Percentiles rank a stretch among this genome's conserved stretches.
phyloP scores from a whole-genome alignment of 2,797 vertebrate species.

The Prunella strophiata region DNA sequence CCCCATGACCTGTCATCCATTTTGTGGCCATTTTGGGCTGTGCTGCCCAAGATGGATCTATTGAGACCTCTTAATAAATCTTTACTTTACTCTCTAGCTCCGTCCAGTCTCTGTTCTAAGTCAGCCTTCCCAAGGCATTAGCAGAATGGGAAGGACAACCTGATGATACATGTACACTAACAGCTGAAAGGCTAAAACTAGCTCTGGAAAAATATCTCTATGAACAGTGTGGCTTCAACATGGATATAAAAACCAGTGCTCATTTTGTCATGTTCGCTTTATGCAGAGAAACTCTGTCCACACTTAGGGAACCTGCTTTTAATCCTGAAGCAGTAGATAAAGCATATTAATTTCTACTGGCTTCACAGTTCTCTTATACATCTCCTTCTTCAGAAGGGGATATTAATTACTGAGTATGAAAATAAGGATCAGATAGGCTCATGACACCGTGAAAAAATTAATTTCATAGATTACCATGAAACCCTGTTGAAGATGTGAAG shows the following conservation, averaged over 20 bases:
- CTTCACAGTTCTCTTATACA: neutral
- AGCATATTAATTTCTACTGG: neutral
- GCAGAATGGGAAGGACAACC: neutral
- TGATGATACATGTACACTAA: neutral
- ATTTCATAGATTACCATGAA: neutral
- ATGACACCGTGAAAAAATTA: neutral
- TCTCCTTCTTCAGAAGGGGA: neutral
- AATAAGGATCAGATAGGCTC: neutral
- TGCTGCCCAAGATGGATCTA: neutral
- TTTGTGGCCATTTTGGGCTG: neutral
- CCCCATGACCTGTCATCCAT: neutral
- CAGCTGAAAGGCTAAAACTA: neutral
- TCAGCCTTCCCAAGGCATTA: neutral
- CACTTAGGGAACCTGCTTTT: neutral
- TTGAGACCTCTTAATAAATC: neutral
- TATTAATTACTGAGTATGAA: slow-evolving; percentile 17
- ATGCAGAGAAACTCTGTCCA: neutral
- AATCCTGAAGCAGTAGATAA: neutral
- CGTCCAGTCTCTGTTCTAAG: neutral
- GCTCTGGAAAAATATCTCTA: neutral
- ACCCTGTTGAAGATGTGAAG: slow-evolving; percentile 9
- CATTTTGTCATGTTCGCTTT: neutral
- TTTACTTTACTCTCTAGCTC: neutral
- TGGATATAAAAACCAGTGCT: neutral
- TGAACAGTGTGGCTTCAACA: neutral